phyloP scores from a whole-genome alignment of 1,140 invertebrate genomes.

The Pararge aegeria region DNA sequence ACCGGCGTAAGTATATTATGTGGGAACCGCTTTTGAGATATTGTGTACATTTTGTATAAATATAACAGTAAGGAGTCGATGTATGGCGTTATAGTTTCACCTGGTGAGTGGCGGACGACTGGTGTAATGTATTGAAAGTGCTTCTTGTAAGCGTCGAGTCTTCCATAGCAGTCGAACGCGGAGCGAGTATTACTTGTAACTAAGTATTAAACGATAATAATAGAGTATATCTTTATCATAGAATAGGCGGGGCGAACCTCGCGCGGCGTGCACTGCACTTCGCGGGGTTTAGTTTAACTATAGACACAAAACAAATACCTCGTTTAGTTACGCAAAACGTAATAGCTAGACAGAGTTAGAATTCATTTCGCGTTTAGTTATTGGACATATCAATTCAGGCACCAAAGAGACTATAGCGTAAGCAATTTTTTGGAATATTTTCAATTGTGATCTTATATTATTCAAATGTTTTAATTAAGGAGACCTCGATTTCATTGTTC shows the following conservation, averaged over 20 bases:
- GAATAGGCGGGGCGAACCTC: constrained; percentile 55
- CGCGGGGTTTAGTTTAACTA: constrained; percentile 55
- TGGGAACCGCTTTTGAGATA: constrained; percentile 67
- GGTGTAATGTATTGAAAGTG: constrained; percentile 66
- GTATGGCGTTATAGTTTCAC: constrained; percentile 61
- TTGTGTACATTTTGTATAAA: constrained; percentile 78
- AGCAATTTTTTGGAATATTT: constrained; percentile 64
- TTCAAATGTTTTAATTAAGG: constrained; percentile 38
- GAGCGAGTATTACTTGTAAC: constrained; percentile 62
- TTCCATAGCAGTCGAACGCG: constrained; percentile 76
- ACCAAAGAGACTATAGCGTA: constrained; percentile 75
- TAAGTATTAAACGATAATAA: constrained; percentile 79
- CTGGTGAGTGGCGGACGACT: constrained; percentile 65
- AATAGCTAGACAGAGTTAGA: constrained; percentile 67
- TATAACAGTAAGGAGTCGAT: constrained; percentile 69
- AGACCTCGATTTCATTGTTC: constrained; percentile 29
- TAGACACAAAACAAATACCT: constrained; percentile 77
- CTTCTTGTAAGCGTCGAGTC: constrained; percentile 77
- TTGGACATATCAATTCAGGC: constrained; percentile 77
- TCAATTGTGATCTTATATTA: constrained; percentile 60
- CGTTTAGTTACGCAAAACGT: constrained; percentile 69
- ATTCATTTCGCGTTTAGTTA: constrained; percentile 75
- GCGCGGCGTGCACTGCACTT: constrained; percentile 29
- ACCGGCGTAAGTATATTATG: constrained; percentile 45
- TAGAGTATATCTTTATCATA: constrained; percentile 69